These are phyloP conservation scores for Coptodon bakossiorum DNA, from an alignment of 2,113 vertebrate species.

Conservation along the genomic window DNA sequence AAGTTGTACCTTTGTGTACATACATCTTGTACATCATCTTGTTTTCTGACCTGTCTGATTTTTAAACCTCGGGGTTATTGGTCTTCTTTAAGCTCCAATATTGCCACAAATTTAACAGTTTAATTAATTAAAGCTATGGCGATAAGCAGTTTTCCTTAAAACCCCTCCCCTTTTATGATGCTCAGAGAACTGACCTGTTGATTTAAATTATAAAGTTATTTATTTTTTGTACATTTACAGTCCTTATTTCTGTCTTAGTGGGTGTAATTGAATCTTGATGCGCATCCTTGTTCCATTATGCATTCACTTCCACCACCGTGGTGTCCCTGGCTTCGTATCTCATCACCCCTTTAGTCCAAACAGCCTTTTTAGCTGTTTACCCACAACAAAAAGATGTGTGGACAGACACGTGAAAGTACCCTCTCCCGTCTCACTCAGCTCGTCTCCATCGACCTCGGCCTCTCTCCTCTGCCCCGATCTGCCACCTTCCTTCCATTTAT, in stretches of 20 bases:
- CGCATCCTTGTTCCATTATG: background rate
- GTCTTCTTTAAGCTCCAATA: background rate
- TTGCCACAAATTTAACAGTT: background rate
- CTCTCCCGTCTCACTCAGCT: background rate
- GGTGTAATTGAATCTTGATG: background rate
- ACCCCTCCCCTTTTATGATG: background rate
- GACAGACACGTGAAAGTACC: constrained; percentile 49
- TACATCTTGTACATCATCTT: background rate
- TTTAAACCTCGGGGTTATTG: background rate
- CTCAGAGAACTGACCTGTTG: background rate
- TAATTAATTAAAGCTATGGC: background rate
- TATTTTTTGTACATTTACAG: background rate
- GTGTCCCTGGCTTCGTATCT: constrained; percentile 26
- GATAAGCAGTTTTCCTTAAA: background rate
- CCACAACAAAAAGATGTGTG: constrained; percentile 54
- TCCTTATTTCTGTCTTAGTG: background rate
- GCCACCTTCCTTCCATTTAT: constrained; percentile 25
- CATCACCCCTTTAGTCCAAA: constrained; percentile 52
- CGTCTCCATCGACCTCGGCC: constrained; percentile 28
- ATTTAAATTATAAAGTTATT: background rate
- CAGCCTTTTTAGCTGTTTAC: constrained; percentile 71
- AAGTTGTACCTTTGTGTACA: background rate
- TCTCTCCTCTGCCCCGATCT: constrained; percentile 4
- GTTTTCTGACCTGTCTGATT: background rate
- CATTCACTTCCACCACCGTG: constrained; percentile 14